Base-by-base conservation (phyloP, 2,888 invertebrate species). In the Coenonympha arcania region DNA sequence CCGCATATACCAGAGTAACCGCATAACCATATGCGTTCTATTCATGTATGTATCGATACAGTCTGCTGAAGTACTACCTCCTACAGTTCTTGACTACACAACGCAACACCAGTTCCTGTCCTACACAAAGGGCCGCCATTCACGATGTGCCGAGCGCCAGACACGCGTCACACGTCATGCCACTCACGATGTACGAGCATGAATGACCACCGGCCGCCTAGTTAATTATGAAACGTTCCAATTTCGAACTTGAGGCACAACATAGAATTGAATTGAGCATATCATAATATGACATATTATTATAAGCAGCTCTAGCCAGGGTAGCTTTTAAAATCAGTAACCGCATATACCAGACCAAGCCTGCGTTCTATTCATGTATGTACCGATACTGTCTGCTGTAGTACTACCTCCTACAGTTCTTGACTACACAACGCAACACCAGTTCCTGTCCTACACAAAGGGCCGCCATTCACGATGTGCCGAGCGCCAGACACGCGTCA, bases 401-500 rank as follows among this genome's bases (percentile, higher is more conserved):
- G n/a, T n/a, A n/a, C n/a, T n/a, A n/a, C n/a, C n/a, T n/a, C n/a
- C n/a, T n/a, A n/a, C n/a, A n/a, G n/a, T n/a, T n/a, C n/a, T n/a
- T n/a, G n/a, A n/a, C n/a, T n/a, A n/a, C n/a, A n/a, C n/a, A n/a
- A n/a, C n/a, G n/a, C 44, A 50, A 58, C 60, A 60, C 54, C 45
- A 52, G 62, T 62, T 59, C 57, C 62, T 62, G 62, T 62, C 58
- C 43, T 52, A 55, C 43, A 59, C 59, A 62, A 61, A 57, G 58
- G 50, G 50, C 61, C 57, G 60, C 57, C 58, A 55, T 54, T 56
- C 62, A 55, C 60, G 61, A 53, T 56, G 56, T 54, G 52, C 45
- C 59, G 55, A 47, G 54, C 57, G 56, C 58, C 52, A 47, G 56
- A 55, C 60, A 53, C 56, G 58, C 60, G 62, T 57, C 61, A 58